A percentile compares a stretch with the other conserved stretches of the same genome.
phyloP scores from a whole-genome alignment of 2,797 vertebrate species.

The Zenarchopterus dispar region DNA sequence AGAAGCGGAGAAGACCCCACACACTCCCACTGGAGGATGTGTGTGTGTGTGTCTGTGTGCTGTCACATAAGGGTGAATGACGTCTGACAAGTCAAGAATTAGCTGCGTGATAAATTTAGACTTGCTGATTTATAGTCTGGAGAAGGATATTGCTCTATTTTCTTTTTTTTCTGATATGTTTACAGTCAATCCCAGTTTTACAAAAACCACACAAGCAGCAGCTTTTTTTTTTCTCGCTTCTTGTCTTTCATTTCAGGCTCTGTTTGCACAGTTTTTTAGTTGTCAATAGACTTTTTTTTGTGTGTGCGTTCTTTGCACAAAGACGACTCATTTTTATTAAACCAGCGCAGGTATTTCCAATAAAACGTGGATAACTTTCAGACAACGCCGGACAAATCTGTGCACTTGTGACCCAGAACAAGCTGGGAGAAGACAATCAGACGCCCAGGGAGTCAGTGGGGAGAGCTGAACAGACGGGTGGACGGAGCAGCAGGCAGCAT shows the following conservation, averaged over 20 bases:
- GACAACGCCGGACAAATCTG: slow-evolving; percentile 46
- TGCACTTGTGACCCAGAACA: slow-evolving; percentile 49
- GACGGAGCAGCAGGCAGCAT: slow-evolving; percentile 67
- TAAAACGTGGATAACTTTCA: slow-evolving; percentile 31
- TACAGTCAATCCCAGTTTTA: slow-evolving; percentile 12
- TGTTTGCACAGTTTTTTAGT: slow-evolving; percentile 39
- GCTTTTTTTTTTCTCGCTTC: slow-evolving; percentile 6
- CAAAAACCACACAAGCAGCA: slow-evolving; percentile 13
- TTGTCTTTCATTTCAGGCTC: slow-evolving; percentile 27
- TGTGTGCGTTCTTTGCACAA: slow-evolving; percentile 22
- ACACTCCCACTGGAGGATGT: slow-evolving; percentile 14
- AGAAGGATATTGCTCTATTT: no score
- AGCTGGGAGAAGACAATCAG: slow-evolving; percentile 25
- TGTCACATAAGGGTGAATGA: slow-evolving; percentile 27
- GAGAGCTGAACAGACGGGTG: slow-evolving; percentile 52
- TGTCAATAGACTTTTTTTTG: background rate
- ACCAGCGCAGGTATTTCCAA: slow-evolving; percentile 38
- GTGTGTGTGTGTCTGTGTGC: slow-evolving; percentile 2
- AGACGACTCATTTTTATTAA: slow-evolving; percentile 41
- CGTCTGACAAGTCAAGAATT: slow-evolving; percentile 15
- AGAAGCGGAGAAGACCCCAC: slow-evolving; percentile 48
- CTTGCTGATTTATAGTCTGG: no score
- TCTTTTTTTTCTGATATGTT: slow-evolving; percentile 6
- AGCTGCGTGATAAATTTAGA: background rate
- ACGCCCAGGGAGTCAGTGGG: slow-evolving; percentile 44